phyloP scores from a whole-genome alignment of 2,113 vertebrate genomes.

The Cygnus buccinator region DNA sequence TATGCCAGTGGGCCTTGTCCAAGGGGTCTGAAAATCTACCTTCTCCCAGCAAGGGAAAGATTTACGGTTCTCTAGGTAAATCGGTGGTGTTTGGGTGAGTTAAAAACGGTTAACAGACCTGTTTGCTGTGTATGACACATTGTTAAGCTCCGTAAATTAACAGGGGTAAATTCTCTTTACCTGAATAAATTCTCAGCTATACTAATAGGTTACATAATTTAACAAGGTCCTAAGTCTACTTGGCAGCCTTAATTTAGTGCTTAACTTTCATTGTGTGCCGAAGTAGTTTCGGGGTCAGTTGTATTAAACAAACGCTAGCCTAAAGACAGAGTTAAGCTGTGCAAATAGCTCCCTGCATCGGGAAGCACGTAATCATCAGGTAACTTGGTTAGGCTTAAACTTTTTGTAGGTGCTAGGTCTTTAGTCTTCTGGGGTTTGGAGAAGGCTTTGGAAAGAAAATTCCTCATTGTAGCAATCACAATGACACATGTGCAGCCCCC shows the following conservation, averaged over 20 bases:
- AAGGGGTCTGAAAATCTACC: background rate
- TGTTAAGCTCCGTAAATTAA: background rate
- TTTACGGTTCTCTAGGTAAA: background rate
- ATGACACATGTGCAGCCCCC: background rate
- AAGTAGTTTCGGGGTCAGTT: conserved; percentile 22
- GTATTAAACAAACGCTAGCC: conserved; percentile 4
- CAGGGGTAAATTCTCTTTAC: background rate
- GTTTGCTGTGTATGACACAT: background rate
- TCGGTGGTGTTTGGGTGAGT: background rate
- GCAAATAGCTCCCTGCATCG: conserved; percentile 7
- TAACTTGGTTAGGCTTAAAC: conserved; percentile 16
- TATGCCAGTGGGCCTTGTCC: background rate
- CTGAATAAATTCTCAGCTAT: conserved; percentile 8
- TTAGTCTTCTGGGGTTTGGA: background rate
- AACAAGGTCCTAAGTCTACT: background rate
- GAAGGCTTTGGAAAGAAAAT: background rate
- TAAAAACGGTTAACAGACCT: background rate
- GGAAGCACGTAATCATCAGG: background rate
- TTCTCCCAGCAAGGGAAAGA: background rate
- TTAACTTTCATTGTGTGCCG: background rate
- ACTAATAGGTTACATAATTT: conserved; percentile 34
- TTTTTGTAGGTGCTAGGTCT: background rate
- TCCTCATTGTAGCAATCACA: background rate
- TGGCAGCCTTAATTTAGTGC: background rate
- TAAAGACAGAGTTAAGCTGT: conserved; percentile 5